These are phyloP conservation scores for Erpornis zantholeuca DNA, from an alignment of 2,113 vertebrate species.

Conservation along the genomic window DNA sequence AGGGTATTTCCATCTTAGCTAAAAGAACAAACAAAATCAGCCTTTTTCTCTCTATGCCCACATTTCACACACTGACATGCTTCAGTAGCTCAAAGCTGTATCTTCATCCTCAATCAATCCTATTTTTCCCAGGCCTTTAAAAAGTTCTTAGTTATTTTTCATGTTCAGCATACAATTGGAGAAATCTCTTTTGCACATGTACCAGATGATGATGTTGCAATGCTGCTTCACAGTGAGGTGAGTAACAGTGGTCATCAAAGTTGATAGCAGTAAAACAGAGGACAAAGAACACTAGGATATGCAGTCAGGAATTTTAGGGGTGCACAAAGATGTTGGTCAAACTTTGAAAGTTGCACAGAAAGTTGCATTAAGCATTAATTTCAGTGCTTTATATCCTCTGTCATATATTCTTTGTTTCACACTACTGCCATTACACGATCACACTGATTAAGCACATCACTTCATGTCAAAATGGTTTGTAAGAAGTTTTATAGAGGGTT, in stretches of 20 bases:
- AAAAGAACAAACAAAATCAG: not conserved
- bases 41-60: not conserved
- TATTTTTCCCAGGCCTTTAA: not conserved
- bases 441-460: not conserved
- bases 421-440: not conserved
- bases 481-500: not conserved
- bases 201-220: not conserved
- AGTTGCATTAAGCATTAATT: not conserved
- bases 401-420: not conserved
- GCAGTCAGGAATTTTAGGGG: not conserved
- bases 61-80: rapidly evolving
- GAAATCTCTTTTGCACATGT: not conserved
- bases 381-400: not conserved
- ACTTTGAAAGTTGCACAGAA: not conserved
- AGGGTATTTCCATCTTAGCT: not conserved
- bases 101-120: not conserved
- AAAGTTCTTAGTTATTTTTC: not conserved
- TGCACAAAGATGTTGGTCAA: not conserved
- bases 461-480: not conserved
- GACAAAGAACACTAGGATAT: rapidly evolving
- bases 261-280: not conserved
- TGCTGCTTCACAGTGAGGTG: not conserved
- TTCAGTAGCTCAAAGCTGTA: rapidly evolving
- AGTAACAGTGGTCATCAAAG: not conserved
- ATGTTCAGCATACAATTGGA: not conserved